Conservation (phyloP, 2,113 vertebrate genomes). For the Chloropsis cyanopogon region DNA sequence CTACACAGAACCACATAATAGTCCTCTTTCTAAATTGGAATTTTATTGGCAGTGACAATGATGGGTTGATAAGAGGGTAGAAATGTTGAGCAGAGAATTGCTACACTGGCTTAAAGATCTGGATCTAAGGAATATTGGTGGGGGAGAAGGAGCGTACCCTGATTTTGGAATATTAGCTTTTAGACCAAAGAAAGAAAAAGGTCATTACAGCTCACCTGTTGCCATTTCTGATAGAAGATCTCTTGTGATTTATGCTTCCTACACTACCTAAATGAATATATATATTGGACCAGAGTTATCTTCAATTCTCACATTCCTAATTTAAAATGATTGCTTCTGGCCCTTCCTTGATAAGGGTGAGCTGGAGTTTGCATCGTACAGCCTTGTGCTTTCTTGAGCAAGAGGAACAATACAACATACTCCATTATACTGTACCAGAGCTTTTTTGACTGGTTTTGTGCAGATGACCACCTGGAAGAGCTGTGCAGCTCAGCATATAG, state of each 20-base stretch:
- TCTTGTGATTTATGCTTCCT: background rate
- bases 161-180: background rate
- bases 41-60: constrained; percentile 10
- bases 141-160: background rate
- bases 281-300: background rate
- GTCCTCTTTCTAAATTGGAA: background rate
- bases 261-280: background rate
- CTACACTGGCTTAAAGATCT: background rate
- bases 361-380: fast-evolving
- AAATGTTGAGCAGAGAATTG: background rate
- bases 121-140: background rate
- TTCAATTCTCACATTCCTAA: background rate
- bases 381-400: background rate
- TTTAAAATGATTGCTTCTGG: background rate
- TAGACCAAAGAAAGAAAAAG: background rate
- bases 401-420: fast-evolving
- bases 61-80: background rate
- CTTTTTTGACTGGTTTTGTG: background rate
- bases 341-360: background rate
- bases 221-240: background rate
- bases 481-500: background rate
- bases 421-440: background rate
- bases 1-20: background rate
- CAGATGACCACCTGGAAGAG: background rate
- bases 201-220: background rate